Conservation (phyloP, 2,888 invertebrate species). For the Smittia sp. region DNA sequence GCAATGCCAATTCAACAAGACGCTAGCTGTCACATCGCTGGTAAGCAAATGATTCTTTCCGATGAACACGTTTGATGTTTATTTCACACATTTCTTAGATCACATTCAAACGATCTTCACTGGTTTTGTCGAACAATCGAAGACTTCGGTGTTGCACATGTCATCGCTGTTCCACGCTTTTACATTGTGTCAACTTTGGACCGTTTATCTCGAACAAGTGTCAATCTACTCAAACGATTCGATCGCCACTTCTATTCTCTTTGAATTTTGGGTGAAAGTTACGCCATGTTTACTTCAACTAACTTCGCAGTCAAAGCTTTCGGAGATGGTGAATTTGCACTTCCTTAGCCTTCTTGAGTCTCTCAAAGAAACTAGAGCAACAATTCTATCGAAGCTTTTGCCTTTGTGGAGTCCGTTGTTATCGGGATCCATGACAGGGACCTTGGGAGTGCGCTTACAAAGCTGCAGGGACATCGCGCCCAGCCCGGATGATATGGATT, state of each 20-base stretch:
- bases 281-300: constrained; percentile 93
- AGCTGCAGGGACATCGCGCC: constrained; percentile 79
- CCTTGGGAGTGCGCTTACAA: constrained; percentile 81
- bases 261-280: constrained; percentile 98
- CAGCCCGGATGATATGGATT: constrained; percentile 52
- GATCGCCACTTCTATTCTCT: constrained; percentile 74
- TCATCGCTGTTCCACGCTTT: constrained; percentile 96
- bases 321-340: constrained; percentile 97
- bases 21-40: constrained; percentile 89
- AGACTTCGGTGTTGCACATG: constrained; percentile 90
- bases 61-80: neutral
- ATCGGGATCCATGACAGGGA: constrained; percentile 88
- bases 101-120: constrained; percentile 94
- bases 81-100: constrained; percentile 57
- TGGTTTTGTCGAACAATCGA: constrained; percentile 94
- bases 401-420: constrained; percentile 96
- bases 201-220: constrained; percentile 92
- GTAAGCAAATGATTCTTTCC: too few relatives aligned
- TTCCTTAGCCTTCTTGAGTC: constrained; percentile 94
- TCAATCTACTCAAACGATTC: constrained; percentile 68
- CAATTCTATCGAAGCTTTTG: constrained; percentile 83
- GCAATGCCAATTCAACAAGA: constrained; percentile 92
- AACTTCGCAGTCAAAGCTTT: constrained; percentile 88
- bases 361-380: constrained; percentile 90
- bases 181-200: constrained; percentile 97